These are phyloP conservation scores for Phaethon lepturus DNA, from an alignment of 2,113 vertebrate species.

Conservation along the genomic window DNA sequence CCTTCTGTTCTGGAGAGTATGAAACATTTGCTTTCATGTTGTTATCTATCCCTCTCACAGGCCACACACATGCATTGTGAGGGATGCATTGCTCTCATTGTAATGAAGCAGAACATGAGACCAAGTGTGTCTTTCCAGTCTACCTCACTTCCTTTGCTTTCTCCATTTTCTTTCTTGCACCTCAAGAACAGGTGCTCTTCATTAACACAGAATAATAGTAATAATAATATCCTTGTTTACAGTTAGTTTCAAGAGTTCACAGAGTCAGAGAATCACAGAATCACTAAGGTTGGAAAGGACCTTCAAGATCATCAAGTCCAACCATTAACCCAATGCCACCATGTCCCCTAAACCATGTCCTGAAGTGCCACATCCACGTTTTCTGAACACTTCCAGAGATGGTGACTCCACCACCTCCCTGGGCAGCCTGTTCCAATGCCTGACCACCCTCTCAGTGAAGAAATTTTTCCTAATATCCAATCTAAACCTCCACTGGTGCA, in stretches of 20 bases:
- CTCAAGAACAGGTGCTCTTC: not conserved
- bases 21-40: not conserved
- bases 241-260: not conserved
- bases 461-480: no score
- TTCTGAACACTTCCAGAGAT: no score
- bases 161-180: not conserved
- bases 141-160: not conserved
- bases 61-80: not conserved
- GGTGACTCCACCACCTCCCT: no score
- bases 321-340: no score
- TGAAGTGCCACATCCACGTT: no score
- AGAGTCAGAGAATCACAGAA: no score
- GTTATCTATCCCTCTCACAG: not conserved
- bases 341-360: no score
- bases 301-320: no score
- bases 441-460: no score
- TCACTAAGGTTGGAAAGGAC: no score
- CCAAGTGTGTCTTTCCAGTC: not conserved
- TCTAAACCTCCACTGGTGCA: no score
- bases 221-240: not conserved
- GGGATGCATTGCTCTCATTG: not conserved
- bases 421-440: no score
- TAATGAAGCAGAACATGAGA: not conserved
- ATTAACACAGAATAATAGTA: not conserved
- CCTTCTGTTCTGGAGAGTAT: not conserved